Base-by-base conservation (phyloP, 2,113 vertebrate genomes). In the Dasyurus viverrinus region DNA sequence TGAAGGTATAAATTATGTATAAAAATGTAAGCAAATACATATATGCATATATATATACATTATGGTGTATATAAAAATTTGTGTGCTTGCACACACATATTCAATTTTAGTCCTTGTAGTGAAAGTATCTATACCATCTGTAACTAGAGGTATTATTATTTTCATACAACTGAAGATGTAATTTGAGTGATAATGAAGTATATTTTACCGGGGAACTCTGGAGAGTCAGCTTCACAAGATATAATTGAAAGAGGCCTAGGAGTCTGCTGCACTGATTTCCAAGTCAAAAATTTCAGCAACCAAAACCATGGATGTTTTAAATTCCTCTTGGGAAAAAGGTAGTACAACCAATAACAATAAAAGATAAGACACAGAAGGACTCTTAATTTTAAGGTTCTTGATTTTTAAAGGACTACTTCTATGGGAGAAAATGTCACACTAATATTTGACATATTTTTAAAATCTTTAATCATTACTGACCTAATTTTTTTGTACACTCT, bases 131-230 rank as follows among this genome's bases (percentile, higher is more conserved):
- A 7, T 93, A 26, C 54, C 25, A 68, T 55, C 16, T 97, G 55
- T 96, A 94, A 47, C 36, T 91, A n/a, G 93, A 10, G 93, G 93
- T 94, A 96, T 50, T 89, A 96, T 97, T 97, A 97, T 94, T 97
- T 90, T 97, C 96, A 94, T 92, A 97, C 97, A 97, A 0, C 1
- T 95, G 91, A 95, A 97, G 68, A 97, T 98, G n/a, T 96, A 98
- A 98, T 95, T 95, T 95, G 93, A 95, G 68, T 95, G 94, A 97
- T 98, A 98, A 98, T 98, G 96, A 97, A 98, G 96, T 97, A 97
- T 94, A 93, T 98, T 98, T 98, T 96, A 92, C 94, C 98, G 94
- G 92, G 97, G 98, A 96, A 60, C 97, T 98, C 96, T 92, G 91
- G 97, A 97, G 96, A 95, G 54, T 48, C 60, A 97, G 23, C 95